Evolutionary conservation across 2,888 invertebrate genomes (phyloP).

Genomic region (Andrena camellia): DNA sequence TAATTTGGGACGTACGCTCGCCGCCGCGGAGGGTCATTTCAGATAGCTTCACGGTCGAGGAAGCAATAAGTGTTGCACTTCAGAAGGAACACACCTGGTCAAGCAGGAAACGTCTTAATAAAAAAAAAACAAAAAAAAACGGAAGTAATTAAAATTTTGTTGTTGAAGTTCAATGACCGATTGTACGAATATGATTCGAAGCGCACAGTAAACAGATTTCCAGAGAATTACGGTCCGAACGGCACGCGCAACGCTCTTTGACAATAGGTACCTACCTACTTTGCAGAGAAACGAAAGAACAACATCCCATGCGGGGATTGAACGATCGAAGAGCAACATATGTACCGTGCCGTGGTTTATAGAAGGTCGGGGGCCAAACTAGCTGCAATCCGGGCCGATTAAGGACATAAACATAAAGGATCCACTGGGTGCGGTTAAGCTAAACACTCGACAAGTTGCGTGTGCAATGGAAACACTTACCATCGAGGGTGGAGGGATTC

Average conservation of each 20-base stretch:
- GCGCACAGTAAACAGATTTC: not conserved
- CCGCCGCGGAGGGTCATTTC: slow-evolving; percentile 17
- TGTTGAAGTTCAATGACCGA: not conserved
- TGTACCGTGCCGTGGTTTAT: slow-evolving; percentile 52
- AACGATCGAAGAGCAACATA: slow-evolving; percentile 67
- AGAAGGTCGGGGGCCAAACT: slow-evolving; percentile 47
- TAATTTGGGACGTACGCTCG: slow-evolving; percentile 14
- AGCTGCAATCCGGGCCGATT: slow-evolving; percentile 66
- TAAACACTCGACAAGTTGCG: slow-evolving; percentile 82
- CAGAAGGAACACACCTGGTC: too few species aligned
- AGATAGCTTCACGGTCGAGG: not conserved
- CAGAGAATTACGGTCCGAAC: slow-evolving; percentile 19
- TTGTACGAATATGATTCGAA: not conserved
- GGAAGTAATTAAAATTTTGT: too few species aligned
- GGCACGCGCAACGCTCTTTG: slow-evolving; percentile 34
- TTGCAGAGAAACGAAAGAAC: slow-evolving; percentile 32
- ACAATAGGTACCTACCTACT: not conserved
- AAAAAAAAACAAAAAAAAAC: too few species aligned
- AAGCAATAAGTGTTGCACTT: too few species aligned
- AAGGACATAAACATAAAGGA: slow-evolving; percentile 69
- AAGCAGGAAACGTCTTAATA: too few species aligned
- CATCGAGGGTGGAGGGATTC: slow-evolving; percentile 1
- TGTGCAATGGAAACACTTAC: slow-evolving; percentile 77
- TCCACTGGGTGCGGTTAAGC: slow-evolving; percentile 65
- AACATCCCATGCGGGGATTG: slow-evolving; percentile 31